A percentile compares a stretch with the other conserved stretches of the same genome.
Conservation (phyloP, 2,888 invertebrate species). For the Heliconius cydno region DNA sequence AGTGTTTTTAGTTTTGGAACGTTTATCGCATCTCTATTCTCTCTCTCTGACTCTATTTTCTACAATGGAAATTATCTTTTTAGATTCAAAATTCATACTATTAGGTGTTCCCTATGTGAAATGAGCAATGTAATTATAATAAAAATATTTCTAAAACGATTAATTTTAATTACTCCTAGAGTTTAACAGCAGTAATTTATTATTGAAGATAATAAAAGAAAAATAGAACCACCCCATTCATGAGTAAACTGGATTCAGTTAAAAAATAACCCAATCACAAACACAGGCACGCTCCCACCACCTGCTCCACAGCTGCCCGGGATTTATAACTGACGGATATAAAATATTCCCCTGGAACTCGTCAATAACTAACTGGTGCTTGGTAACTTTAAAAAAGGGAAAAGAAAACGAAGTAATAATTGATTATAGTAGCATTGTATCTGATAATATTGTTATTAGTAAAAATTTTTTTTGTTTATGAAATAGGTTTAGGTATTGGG, state of each 20-base stretch:
- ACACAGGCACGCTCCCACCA: constrained; percentile 71
- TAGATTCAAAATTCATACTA: too few relatives aligned
- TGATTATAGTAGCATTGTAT: not conserved
- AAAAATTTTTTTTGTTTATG: too few relatives aligned
- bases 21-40: too few relatives aligned
- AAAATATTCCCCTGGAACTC: constrained; percentile 65
- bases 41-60: not conserved
- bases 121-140: not conserved
- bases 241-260: constrained; percentile 43
- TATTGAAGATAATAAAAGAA: constrained; percentile 50
- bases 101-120: not conserved
- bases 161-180: not conserved
- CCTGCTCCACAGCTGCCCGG: constrained; percentile 76
- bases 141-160: constrained; percentile 3
- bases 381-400: constrained; percentile 35
- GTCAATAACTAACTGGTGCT: constrained; percentile 67
- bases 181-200: constrained; percentile 33
- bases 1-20: not conserved
- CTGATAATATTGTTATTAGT: not conserved
- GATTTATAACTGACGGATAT: constrained; percentile 70
- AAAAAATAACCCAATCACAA: constrained; percentile 55
- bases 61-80: too few relatives aligned
- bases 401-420: not conserved
- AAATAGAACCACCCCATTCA: constrained; percentile 55
- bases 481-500: too few relatives aligned